These are phyloP conservation scores for Serrognathus titanus DNA, from an alignment of 2,888 invertebrate species.

Conservation along the genomic window DNA sequence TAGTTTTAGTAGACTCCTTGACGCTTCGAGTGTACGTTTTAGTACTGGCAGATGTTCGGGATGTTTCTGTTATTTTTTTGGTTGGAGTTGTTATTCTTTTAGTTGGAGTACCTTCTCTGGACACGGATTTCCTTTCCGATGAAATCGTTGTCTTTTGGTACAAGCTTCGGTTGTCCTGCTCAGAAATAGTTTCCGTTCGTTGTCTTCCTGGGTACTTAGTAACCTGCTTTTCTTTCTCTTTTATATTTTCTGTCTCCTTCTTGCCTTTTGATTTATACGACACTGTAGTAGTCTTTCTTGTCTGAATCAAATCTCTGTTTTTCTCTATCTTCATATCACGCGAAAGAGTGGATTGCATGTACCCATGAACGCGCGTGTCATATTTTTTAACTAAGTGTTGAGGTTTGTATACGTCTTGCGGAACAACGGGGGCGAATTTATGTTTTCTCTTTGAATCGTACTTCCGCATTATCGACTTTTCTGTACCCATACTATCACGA, in stretches of 20 bases:
- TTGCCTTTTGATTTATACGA: conserved; percentile 35
- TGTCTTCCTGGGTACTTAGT: neutral
- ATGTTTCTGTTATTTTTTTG: neutral
- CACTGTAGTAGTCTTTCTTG: conserved; percentile 12
- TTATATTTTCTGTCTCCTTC: conserved; percentile 39
- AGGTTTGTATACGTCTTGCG: conserved; percentile 21
- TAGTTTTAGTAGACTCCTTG: neutral
- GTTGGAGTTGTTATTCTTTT: conserved; percentile 8
- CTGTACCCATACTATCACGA: conserved; percentile 13
- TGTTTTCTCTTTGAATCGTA: conserved; percentile 22
- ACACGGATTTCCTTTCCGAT: conserved; percentile 30
- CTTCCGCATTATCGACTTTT: conserved; percentile 12
- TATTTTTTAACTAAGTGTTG: conserved; percentile 29
- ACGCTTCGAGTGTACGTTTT: neutral
- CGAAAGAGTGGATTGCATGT: conserved; percentile 60
- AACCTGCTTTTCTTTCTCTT: conserved; percentile 32
- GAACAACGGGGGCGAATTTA: conserved; percentile 12
- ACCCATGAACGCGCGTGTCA: conserved; percentile 47
- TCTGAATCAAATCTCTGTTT: conserved; percentile 17
- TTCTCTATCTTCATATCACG: conserved; percentile 54
- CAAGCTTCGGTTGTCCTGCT: neutral
- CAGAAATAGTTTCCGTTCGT: neutral
- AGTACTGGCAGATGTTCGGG: neutral
- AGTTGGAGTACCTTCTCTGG: conserved; percentile 27
- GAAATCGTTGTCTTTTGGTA: conserved; percentile 31